Percentiles rank a stretch among this genome's conserved stretches.
Conservation (phyloP, 1,140 invertebrate genomes). For the Aphaenogaster ashmeadi region DNA sequence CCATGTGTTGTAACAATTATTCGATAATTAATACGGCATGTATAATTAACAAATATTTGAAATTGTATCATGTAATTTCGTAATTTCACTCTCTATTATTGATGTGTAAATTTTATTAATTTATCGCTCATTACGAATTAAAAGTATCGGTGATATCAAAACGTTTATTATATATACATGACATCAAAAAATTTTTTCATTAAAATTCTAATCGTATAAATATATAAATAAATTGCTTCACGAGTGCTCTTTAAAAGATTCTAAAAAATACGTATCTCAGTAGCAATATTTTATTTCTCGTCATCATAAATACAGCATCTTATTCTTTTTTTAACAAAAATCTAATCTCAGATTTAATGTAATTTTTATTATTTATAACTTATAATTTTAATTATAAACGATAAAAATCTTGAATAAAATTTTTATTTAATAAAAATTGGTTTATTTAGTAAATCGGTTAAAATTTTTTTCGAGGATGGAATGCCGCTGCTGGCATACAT, state of each 20-base stretch:
- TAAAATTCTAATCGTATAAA: slow-evolving; percentile 3
- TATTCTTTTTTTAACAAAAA: not conserved
- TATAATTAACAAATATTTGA: slow-evolving; percentile 23
- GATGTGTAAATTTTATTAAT: slow-evolving; percentile 21
- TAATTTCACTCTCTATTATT: slow-evolving; percentile 10
- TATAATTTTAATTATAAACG: not conserved
- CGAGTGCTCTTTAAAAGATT: not conserved
- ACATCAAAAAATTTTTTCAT: not conserved
- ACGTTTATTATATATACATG: not conserved
- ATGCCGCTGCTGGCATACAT: slow-evolving; percentile 6
- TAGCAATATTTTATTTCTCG: slow-evolving; percentile 14
- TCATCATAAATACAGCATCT: not conserved
- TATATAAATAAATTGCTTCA: slow-evolving; percentile 24
- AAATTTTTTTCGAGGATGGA: not conserved
- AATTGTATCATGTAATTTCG: slow-evolving; percentile 29
- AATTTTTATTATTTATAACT: not conserved
- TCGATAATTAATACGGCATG: not conserved
- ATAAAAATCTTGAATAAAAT: slow-evolving; percentile 1
- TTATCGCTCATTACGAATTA: not conserved
- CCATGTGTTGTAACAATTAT: not conserved
- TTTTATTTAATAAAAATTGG: not conserved
- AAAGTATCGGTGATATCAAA: slow-evolving; percentile 13
- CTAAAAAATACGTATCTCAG: not conserved
- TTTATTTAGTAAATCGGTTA: not conserved
- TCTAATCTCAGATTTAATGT: slow-evolving; percentile 3